A percentile compares a stretch with the other conserved stretches of the same genome.
Conservation (phyloP, 2,888 invertebrate species). For the Thymelicus acteon region DNA sequence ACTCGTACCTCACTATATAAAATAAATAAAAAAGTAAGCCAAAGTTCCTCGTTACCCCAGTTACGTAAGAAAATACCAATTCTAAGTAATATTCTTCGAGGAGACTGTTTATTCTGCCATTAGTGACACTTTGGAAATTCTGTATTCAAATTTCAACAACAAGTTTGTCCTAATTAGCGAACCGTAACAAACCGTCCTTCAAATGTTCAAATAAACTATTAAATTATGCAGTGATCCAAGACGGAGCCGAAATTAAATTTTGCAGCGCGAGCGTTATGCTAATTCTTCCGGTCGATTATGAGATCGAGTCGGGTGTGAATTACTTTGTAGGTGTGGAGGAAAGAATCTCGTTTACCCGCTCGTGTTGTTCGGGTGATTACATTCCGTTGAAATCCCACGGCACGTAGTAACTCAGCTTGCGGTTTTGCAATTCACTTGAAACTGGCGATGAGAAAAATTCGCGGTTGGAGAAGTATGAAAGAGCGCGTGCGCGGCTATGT, state of each 20-base stretch:
- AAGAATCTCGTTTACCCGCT: slow-evolving; percentile 63
- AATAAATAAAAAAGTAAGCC: slow-evolving; percentile 4
- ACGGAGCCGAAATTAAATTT: slow-evolving; percentile 53
- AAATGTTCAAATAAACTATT: slow-evolving; percentile 49
- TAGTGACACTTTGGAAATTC: slow-evolving; percentile 29
- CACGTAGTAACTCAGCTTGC: slow-evolving; percentile 61
- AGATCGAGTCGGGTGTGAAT: slow-evolving; percentile 55
- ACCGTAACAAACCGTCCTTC: slow-evolving; percentile 46
- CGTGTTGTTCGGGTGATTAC: slow-evolving; percentile 74
- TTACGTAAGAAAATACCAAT: slow-evolving; percentile 14
- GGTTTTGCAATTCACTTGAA: slow-evolving; percentile 79
- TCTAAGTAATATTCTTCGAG: slow-evolving; percentile 1
- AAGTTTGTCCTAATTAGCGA: slow-evolving; percentile 50
- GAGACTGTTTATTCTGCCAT: slow-evolving; percentile 32
- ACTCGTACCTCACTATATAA: neutral
- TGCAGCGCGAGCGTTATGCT: slow-evolving; percentile 54
- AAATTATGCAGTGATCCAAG: slow-evolving; percentile 53
- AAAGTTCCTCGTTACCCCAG: neutral
- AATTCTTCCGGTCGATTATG: slow-evolving; percentile 63
- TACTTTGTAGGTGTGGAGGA: slow-evolving; percentile 52
- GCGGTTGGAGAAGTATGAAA: slow-evolving; percentile 51
- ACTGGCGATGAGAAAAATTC: slow-evolving; percentile 77
- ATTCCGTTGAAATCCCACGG: slow-evolving; percentile 63
- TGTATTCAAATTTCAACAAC: slow-evolving; percentile 42
- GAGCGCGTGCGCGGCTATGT: slow-evolving; percentile 57